Base-by-base conservation (phyloP, 1,140 invertebrate genomes). In the Drosophila yakuba region DNA sequence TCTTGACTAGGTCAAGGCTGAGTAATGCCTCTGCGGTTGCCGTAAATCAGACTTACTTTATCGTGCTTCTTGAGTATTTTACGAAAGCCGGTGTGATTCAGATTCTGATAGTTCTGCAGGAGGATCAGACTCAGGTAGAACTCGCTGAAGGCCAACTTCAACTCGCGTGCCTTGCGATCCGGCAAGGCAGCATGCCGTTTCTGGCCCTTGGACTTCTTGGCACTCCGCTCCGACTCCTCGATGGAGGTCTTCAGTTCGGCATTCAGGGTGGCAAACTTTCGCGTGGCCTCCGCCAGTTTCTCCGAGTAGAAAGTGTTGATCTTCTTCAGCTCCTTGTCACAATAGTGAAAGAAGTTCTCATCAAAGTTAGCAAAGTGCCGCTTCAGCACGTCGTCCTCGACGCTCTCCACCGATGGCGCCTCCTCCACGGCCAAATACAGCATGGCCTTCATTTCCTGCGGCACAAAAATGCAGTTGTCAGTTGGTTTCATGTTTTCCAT, bases 1-100 rank as follows among this genome's bases (percentile, higher is more conserved):
- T 48, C 36, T 7, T 12, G 47, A 38, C 43, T n/a, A 28, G 64
- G 51, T 71, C 64, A 69, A 28, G 44, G 67, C 36, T 48, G n/a
- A 41, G 10, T 5, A 5, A 2, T 8, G 58, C 2, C 35, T 12
- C 23, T 71, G 67, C 67, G 11, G 64, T 23, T 44, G 14, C 41
- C 14, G 8, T 61, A 76, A 52, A 71, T 72, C 23, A 8, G n/a
- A 8, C 78, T 84, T 93, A 99, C 97, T 95, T 99, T 99, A 93
- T 99, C 99, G 93, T 99, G 99, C 93, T 99, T 99, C 93, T 99
- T 99, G n/a, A 99, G 94, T 91, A 99, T 99, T 93, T 99, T 99
- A 62, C 99, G 95, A 93, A 99, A 99, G 0, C 99, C 99, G 14
- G 99, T 99, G 85, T 98, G 99, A 93, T 99, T 99, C 17, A 99